Conservation (phyloP, 1,140 invertebrate genomes). For the Philopotamus ludificatus region DNA sequence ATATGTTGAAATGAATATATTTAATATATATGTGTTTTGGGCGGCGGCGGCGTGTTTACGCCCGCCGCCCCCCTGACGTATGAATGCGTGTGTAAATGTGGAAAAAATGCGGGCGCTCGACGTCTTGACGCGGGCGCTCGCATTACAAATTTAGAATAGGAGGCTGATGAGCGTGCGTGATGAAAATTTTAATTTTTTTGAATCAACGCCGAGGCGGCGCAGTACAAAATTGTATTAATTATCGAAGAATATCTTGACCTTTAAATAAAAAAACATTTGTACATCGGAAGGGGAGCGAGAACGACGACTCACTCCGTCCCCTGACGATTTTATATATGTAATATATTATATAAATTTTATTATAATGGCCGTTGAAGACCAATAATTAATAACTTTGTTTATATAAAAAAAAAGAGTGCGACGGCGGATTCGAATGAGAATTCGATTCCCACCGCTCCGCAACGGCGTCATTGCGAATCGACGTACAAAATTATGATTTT, state of each 20-base stretch:
- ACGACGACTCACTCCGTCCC: no score
- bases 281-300: no score
- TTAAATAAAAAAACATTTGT: slow-evolving; percentile 28
- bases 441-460: no score
- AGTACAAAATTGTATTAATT: slow-evolving; percentile 42
- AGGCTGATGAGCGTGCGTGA: not conserved
- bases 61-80: no score
- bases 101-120: not conserved
- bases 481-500: not conserved
- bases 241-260: slow-evolving; percentile 34
- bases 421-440: no score
- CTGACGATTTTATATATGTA: slow-evolving; percentile 12
- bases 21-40: not conserved
- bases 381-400: not conserved
- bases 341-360: slow-evolving; percentile 32
- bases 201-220: no score
- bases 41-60: no score
- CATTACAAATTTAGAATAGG: no score
- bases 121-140: not conserved
- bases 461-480: no score
- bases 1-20: not conserved
- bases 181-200: not conserved
- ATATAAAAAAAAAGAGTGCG: not conserved
- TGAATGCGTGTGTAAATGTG: no score
- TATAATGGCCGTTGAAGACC: slow-evolving; percentile 9